A percentile compares a stretch with the other conserved stretches of the same genome.
These are phyloP conservation scores for Diprion similis DNA, from an alignment of 1,140 invertebrate species.

Conservation along the genomic window DNA sequence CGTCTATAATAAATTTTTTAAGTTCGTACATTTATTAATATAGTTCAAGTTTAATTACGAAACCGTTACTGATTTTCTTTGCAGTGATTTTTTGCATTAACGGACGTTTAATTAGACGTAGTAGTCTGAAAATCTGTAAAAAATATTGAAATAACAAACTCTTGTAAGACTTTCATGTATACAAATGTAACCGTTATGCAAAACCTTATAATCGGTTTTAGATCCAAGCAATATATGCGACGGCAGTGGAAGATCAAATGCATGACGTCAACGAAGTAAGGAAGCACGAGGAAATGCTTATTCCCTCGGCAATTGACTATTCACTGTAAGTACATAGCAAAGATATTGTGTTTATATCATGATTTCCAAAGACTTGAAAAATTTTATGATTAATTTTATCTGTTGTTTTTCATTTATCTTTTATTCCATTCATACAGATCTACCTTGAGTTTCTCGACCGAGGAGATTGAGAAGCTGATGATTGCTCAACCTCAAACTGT, in stretches of 20 bases:
- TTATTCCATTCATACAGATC: slow-evolving; percentile 41
- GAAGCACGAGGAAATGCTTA: slow-evolving; percentile 72
- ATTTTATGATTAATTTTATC: slow-evolving; percentile 21
- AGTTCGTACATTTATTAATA: too few species aligned
- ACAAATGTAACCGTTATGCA: too few species aligned
- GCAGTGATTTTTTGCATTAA: neutral
- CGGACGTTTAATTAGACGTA: slow-evolving; percentile 13
- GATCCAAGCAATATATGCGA: slow-evolving; percentile 76
- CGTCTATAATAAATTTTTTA: too few species aligned
- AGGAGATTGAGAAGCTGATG: slow-evolving; percentile 74
- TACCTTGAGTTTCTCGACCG: slow-evolving; percentile 67
- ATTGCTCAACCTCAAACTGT: slow-evolving; percentile 76
- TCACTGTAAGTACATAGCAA: slow-evolving; percentile 58
- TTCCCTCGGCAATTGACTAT: slow-evolving; percentile 80
- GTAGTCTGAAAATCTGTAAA: neutral
- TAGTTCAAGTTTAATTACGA: too few species aligned
- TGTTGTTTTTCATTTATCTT: slow-evolving; percentile 24
- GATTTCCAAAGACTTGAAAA: slow-evolving; percentile 12
- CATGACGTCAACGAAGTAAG: slow-evolving; percentile 73
- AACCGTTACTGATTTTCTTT: neutral
- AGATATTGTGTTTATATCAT: slow-evolving; percentile 20
- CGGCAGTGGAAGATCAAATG: slow-evolving; percentile 66
- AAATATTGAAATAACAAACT: neutral
- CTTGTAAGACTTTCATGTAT: slow-evolving; percentile 28
- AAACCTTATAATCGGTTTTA: slow-evolving; percentile 35